phyloP scores from a whole-genome alignment of 2,113 vertebrate species.

The Elanus axillaris region DNA sequence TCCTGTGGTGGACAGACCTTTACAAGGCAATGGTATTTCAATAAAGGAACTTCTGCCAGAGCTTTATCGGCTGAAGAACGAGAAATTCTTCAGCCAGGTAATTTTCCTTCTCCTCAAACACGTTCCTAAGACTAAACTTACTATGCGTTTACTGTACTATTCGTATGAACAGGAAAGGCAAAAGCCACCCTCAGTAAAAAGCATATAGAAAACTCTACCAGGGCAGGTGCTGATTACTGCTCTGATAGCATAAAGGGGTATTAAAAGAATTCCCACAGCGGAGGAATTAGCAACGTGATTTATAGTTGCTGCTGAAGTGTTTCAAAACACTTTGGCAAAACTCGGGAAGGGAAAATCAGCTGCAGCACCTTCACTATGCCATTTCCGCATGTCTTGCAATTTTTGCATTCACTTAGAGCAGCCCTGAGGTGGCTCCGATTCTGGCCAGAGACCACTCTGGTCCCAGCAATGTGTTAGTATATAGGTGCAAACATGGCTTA shows the following conservation, averaged over 20 bases:
- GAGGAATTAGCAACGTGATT: not conserved
- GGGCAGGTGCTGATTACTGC: not conserved
- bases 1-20: not conserved
- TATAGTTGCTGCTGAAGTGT: not conserved
- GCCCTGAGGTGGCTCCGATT: not conserved
- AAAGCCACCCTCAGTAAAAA: not conserved
- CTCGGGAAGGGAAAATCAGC: not conserved
- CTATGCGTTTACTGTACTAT: not conserved
- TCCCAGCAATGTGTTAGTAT: not conserved
- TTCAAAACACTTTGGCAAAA: not conserved
- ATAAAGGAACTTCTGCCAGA: not conserved
- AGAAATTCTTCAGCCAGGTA: not conserved
- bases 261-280: not conserved
- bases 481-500: not conserved
- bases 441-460: not conserved
- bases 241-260: not conserved
- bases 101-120: not conserved
- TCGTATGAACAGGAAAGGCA: not conserved
- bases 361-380: not conserved
- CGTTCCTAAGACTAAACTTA: not conserved
- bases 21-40: not conserved
- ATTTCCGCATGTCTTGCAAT: not conserved
- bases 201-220: not conserved
- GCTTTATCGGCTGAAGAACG: not conserved
- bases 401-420: not conserved